phyloP scores from a whole-genome alignment of 2,113 vertebrate genomes.

The Cottus gobio region DNA sequence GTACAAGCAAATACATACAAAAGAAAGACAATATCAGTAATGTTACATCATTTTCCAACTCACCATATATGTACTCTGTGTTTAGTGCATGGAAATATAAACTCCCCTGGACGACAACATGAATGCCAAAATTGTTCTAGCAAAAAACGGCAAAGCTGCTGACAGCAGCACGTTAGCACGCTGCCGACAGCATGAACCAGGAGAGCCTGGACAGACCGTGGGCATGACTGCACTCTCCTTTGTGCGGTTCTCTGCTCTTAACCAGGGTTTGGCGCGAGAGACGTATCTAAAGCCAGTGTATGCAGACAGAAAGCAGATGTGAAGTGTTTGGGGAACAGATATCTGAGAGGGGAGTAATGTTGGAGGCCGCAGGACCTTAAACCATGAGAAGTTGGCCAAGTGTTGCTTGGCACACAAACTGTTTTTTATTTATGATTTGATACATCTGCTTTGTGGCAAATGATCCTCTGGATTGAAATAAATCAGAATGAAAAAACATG shows the following conservation, averaged over 20 bases:
- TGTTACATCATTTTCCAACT: neutral
- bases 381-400: neutral
- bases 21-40: too few species aligned
- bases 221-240: neutral
- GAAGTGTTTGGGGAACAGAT: constrained; percentile 12
- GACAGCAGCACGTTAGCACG: neutral
- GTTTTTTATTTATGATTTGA: neutral
- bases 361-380: neutral
- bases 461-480: neutral
- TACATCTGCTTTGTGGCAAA: neutral
- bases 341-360: constrained; percentile 41
- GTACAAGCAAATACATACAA: too few species aligned
- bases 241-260: neutral
- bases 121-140: too few species aligned
- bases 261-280: neutral
- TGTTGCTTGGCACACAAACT: neutral
- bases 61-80: neutral
- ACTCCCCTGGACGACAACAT: too few species aligned
- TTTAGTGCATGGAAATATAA: neutral
- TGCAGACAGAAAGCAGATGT: constrained; percentile 55
- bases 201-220: too few species aligned
- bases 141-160: too few species aligned
- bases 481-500: too few species aligned
- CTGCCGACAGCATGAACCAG: neutral
- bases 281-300: constrained; percentile 12